Base-by-base conservation (phyloP, 1,140 invertebrate genomes). In the Halictus rubicundus region DNA sequence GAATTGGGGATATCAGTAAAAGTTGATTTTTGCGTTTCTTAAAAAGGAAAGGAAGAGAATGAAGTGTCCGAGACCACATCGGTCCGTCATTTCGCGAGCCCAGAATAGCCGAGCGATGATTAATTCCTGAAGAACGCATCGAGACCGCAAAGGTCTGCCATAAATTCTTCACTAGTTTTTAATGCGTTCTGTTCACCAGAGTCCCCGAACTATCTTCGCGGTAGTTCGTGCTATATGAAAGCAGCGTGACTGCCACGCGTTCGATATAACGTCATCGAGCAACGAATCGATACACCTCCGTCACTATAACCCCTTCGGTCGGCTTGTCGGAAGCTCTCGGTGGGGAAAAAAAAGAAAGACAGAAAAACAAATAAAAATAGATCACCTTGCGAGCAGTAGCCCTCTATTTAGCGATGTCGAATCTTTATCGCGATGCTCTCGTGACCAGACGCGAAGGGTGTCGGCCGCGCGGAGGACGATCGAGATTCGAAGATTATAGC, bases 321-420 rank as follows among this genome's bases (percentile, higher is more conserved):
- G 6, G 49, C 19, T 16, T 21, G 49, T 52, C 49, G 49, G 49
- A 21, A 52, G 6, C 49, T 21, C 49, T 12, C 9, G 49, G 49
- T 6, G 19, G 19, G 2, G 1, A 57, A 57, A 61, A 69, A 65
- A 63, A 82, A 74, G 46, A 16, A 10, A 21, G 8, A n/a, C n/a
- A n/a, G n/a, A n/a, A n/a, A n/a, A n/a, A n/a, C n/a, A n/a, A 57
- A 57, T 61, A 64, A 60, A 68, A 82, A 75, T 77, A 77, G 60
- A 49, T 42, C n/a, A 7, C 12, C 25, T n/a, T 16, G 77, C 32
- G 57, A 39, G 39, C 6, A 9, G 16, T 2, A 70, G 42, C 42
- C 49, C 68, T 71, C 25, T 39, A 60, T 78, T 76, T 69, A 65
- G 32, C 32, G 16, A 12, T 60, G 54, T 32, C 19, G 54, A 42